Percentiles rank a stretch among this genome's conserved stretches.
phyloP scores from a whole-genome alignment of 2,113 vertebrate genomes.

The Melanotaenia duboulayi region DNA sequence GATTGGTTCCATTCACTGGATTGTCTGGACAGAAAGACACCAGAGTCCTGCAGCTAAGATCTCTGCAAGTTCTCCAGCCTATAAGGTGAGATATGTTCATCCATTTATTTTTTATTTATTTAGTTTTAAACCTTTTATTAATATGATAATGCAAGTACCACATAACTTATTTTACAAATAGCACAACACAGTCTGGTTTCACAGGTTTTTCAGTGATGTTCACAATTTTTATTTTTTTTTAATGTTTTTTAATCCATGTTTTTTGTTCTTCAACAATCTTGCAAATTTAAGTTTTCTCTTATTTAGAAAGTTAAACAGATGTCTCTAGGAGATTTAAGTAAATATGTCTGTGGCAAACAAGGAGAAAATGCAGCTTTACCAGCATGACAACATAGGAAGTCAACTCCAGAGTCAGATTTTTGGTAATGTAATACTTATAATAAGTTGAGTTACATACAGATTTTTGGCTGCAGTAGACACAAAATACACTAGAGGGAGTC shows the following conservation, averaged over 20 bases:
- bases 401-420: background rate
- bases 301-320: background rate
- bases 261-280: background rate
- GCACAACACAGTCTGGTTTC: background rate
- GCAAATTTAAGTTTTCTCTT: background rate
- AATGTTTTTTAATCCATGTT: background rate
- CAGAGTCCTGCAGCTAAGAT: conserved; percentile 43
- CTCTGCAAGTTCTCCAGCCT: conserved; percentile 26
- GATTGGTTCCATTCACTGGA: conserved; percentile 68
- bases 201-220: background rate
- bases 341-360: background rate
- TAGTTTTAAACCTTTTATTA: background rate
- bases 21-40: conserved; percentile 40
- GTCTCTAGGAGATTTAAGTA: background rate
- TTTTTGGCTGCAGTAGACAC: conserved; percentile 27
- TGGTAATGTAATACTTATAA: background rate
- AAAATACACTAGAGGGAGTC: conserved; percentile 50
- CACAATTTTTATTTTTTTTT: background rate
- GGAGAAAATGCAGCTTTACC: background rate
- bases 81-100: conserved; percentile 48
- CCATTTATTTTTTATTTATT: no score
- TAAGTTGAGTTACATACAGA: background rate
- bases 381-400: background rate
- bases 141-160: background rate
- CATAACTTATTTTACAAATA: background rate